Evolutionary conservation across 1,140 invertebrate genomes (phyloP).

Genomic region (Bombus impatiens): DNA sequence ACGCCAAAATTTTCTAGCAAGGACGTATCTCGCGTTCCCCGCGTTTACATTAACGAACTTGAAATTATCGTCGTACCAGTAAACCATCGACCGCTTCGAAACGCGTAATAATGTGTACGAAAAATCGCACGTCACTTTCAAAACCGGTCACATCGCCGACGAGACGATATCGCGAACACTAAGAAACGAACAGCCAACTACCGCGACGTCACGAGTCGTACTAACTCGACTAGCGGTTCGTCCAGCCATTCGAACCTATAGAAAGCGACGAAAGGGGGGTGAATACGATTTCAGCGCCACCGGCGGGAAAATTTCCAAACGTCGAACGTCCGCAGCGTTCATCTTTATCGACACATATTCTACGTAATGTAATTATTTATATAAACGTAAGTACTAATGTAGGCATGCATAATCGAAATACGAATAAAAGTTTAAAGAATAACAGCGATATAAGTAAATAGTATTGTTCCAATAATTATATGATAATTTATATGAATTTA

Average conservation of each 20-base stretch:
- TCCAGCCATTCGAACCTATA: slow-evolving; percentile 28
- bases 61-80: slow-evolving; percentile 1
- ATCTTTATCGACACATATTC: slow-evolving; percentile 49
- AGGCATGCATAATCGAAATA: not conserved
- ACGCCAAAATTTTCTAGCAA: not conserved
- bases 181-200: slow-evolving; percentile 41
- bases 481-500: not conserved
- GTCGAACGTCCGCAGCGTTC: not conserved
- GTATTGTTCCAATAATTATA: not conserved
- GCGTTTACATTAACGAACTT: slow-evolving; percentile 23
- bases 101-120: not conserved
- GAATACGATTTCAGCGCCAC: not conserved
- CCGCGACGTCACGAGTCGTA: slow-evolving; percentile 66
- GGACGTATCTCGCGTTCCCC: not conserved
- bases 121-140: slow-evolving; percentile 50
- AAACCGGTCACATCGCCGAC: slow-evolving; percentile 61
- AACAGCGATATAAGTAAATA: not conserved
- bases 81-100: not conserved
- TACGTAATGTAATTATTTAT: not conserved
- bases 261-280: slow-evolving; percentile 14
- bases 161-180: slow-evolving; percentile 5
- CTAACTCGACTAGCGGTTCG: slow-evolving; percentile 47
- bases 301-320: not conserved
- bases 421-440: not conserved
- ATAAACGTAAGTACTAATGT: not conserved